Base-by-base conservation (phyloP, 2,888 invertebrate genomes). In the Syrphus vitripennis region DNA sequence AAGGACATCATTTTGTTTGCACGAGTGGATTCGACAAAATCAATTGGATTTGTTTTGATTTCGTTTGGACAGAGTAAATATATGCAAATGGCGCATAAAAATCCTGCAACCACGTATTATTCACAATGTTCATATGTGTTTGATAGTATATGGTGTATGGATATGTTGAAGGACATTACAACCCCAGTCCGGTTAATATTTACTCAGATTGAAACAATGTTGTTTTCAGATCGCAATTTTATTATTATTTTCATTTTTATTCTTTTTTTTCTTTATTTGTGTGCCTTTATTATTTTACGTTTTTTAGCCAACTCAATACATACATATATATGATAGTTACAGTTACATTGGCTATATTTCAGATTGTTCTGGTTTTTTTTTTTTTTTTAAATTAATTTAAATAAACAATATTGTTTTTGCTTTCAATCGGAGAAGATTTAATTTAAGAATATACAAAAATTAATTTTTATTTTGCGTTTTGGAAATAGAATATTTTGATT, bases 31-130 rank as follows among this genome's bases (percentile, higher is more conserved):
- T 76, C 76, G 81, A 77, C 84, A 77, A 82, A 86, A 86, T 82
- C 86, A 86, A 86, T 86, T 78, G 82, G 48, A 86, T 81, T 86
- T 86, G 86, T 82, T 86, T 86, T 86, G 82, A 86, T 86, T 86
- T 82, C 82, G 82, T 86, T 86, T 78, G 78, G 82, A 77, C 81
- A 82, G 81, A 78, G 86, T 86, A 82, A 86, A 86, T 86, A 86
- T 86, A 86, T 86, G 81, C 86, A 86, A 86, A 86, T 86, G 77
- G 82, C 57, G 86, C 86, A 86, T 82, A 86, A 78, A 86, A 86
- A 77, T 74, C 82, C 77, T 55, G 77, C 76, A 71, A 77, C 81
- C 37, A 78, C 79, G 42, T 53, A 34, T 83, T 50, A 34, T 42
- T 9, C 26, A 24, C 16, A 45, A n/a, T 42, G 26, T 26, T 9